These are phyloP conservation scores for Sminthurides bifidus DNA, from an alignment of 1,140 invertebrate genomes.

Conservation along the genomic window DNA sequence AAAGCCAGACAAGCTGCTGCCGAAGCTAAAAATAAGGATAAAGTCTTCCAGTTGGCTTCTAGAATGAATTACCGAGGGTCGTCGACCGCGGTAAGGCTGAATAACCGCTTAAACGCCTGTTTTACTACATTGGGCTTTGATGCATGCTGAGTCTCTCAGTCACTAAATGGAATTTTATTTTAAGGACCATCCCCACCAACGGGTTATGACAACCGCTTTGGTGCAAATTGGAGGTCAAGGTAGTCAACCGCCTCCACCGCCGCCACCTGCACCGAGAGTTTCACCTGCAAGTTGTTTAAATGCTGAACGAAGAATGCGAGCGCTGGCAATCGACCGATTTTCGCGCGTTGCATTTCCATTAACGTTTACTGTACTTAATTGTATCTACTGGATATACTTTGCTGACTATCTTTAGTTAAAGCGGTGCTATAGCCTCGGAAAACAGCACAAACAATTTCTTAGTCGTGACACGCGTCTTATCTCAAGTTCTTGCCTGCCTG, in stretches of 20 bases:
- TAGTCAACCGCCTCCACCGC: constrained; percentile 28
- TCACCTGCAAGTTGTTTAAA: constrained; percentile 41
- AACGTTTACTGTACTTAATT: constrained; percentile 69
- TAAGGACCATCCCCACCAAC: constrained; percentile 8
- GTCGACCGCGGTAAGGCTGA: not conserved
- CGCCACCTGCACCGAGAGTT: constrained; percentile 41
- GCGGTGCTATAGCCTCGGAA: too few species aligned
- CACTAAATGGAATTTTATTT: not conserved
- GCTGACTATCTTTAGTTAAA: constrained; percentile 45
- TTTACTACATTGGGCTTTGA: not conserved
- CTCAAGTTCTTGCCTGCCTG: too few species aligned
- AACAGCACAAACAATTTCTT: too few species aligned
- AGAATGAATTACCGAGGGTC: constrained; percentile 20
- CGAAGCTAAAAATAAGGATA: constrained; percentile 40
- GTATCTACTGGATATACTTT: constrained; percentile 80
- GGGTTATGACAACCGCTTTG: not conserved
- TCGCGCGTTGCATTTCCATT: constrained; percentile 76
- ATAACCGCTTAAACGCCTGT: not conserved
- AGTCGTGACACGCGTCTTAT: too few species aligned
- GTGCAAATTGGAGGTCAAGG: constrained; percentile 7
- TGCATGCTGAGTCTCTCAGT: not conserved
- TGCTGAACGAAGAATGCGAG: constrained; percentile 42
- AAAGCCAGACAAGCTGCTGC: not conserved
- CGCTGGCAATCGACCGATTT: constrained; percentile 72
- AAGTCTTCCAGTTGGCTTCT: constrained; percentile 44